Conservation (phyloP, 2,797 vertebrate species). For the Ambastaia sidthimunki region DNA sequence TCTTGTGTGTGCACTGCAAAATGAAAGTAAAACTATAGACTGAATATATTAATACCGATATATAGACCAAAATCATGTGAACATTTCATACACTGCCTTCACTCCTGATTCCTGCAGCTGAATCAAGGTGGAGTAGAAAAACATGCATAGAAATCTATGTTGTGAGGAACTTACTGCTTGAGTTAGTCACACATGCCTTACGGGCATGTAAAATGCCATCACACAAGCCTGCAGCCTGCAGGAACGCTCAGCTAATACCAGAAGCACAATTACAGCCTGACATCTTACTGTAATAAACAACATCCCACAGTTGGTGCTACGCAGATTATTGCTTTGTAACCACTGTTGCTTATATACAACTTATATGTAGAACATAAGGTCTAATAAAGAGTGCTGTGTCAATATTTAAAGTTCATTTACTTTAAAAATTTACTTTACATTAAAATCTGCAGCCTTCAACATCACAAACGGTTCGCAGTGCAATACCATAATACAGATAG, state of each 20-base stretch:
- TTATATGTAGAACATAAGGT: no score
- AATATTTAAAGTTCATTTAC: slow-evolving; percentile 32
- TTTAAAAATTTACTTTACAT: slow-evolving; percentile 28
- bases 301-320: neutral
- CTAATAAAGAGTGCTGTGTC: slow-evolving; percentile 13
- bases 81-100: neutral
- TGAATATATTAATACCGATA: neutral
- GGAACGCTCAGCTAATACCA: slow-evolving; percentile 9
- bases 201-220: slow-evolving; percentile 11
- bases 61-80: neutral
- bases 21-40: neutral
- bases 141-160: no score
- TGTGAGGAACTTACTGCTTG: neutral
- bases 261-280: neutral
- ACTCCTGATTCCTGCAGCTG: neutral
- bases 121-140: neutral
- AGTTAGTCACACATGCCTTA: slow-evolving; percentile 23
- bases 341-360: neutral
- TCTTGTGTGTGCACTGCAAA: neutral
- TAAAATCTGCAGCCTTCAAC: slow-evolving; percentile 10
- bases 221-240: slow-evolving; percentile 2
- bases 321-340: neutral
- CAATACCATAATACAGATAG: neutral
- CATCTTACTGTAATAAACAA: neutral
- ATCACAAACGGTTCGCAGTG: neutral